Evolutionary conservation across 2,797 vertebrate species (phyloP).

Genomic region (Bradypodion pumilum): DNA sequence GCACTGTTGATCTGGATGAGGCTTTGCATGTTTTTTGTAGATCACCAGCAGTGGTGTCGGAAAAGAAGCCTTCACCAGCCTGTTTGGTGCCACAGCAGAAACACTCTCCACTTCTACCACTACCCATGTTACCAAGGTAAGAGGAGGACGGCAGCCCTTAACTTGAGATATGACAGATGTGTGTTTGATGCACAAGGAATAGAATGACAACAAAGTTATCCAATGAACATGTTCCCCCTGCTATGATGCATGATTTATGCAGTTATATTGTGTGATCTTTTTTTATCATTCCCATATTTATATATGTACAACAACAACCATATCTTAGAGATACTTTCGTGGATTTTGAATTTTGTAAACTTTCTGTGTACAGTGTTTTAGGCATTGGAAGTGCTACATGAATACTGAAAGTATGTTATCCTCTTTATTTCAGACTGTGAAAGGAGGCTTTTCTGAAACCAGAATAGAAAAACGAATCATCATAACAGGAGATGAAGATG

Average conservation of each 20-base stretch:
- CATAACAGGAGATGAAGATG: conserved; percentile 96
- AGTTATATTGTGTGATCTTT: neutral
- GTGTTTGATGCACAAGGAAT: conserved; percentile 4
- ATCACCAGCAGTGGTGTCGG: conserved; percentile 65
- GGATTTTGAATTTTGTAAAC: neutral
- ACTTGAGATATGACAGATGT: neutral
- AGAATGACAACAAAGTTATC: neutral
- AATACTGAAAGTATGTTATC: conserved; percentile 3
- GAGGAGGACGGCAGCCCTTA: conserved; percentile 32
- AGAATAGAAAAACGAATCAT: conserved; percentile 99
- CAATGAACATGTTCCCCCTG: neutral
- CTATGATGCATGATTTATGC: neutral
- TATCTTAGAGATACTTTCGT: neutral
- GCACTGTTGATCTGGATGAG: neutral
- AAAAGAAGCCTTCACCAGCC: conserved; percentile 78
- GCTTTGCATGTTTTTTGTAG: conserved; percentile 64
- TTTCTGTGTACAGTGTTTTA: neutral
- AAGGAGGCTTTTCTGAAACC: conserved; percentile 98
- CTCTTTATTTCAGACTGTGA: conserved; percentile 86
- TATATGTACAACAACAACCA: neutral
- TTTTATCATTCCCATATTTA: neutral
- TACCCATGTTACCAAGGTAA: conserved; percentile 97
- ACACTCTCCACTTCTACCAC: conserved; percentile 96
- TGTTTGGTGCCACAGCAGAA: conserved; percentile 85
- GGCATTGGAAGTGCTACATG: neutral